Base-by-base conservation (phyloP, 2,888 invertebrate genomes). In the Candidula unifasciata region DNA sequence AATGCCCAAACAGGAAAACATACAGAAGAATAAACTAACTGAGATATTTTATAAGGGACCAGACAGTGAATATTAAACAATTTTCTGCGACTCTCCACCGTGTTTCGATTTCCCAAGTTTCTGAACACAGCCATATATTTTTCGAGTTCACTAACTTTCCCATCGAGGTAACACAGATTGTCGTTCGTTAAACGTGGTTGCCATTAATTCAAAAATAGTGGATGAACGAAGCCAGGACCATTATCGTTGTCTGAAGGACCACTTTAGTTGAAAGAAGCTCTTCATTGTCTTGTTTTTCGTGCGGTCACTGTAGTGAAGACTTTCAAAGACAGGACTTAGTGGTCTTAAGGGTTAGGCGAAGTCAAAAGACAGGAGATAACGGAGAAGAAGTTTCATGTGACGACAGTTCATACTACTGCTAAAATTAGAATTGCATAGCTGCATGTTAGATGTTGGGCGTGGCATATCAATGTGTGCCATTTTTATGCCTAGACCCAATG, bases 31-130 rank as follows among this genome's bases (percentile, higher is more conserved):
- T 37, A 35, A 24, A 71, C 37, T 35, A n/a, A 24, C 37, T 35
- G 37, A 71, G 35, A 71, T 71, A 37, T 24, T 71, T 71, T 37
- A 71, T 37, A 35, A 71, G 35, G 35, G 71, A 35, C 37, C 71
- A 71, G 71, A 37, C 27, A 69, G 69, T 71, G 71, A 71, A 71
- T 71, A 37, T 71, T 71, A 71, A 71, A 71, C 71, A 37, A 71
- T 71, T 71, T 71, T 35, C 71, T n/a, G 6, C 71, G 0, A 37
- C 37, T 37, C 24, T n/a, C 35, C 24, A 16, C 37, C 35, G 37
- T 37, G 71, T 24, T 37, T 37, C n/a, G 10, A 10, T 37, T 35
- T 35, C 37, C 71, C 8, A 35, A 71, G 5, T 37, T 24, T 37
- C 21, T 37, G 24, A 37, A 35, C 37, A 35, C 21, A 21, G 71